Base-by-base conservation (phyloP, 2,888 invertebrate genomes). In the Watsonalla binaria region DNA sequence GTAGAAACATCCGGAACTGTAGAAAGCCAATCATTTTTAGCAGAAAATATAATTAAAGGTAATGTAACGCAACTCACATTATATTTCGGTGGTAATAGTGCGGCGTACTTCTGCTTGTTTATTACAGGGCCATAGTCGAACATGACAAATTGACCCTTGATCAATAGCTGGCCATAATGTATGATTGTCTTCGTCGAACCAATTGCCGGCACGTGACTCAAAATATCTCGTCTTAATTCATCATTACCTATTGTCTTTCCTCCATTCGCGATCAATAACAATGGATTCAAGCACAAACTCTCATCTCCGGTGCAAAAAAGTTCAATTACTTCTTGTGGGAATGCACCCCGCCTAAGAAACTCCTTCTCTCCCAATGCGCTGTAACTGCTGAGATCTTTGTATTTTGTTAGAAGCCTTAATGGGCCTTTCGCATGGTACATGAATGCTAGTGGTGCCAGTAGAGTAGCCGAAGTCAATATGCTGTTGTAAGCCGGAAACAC, bases 111-210 rank as follows among this genome's bases (percentile, higher is more conserved):
- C 15, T 56, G 57, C 0, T 56, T 6, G 55, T 78, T 79, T 24
- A 53, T 49, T 0, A 24, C 8, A 0, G 45, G 33, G 5, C 72
- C 75, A 37, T 65, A 70, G 51, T 81, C 74, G 54, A 65, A 81
- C 72, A 60, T 71, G 57, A 72, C 66, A 57, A 82, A 80, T 15
- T 58, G 54, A 4, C 76, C 76, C 51, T 71, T 78, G 34, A 58
- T 70, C 5, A 79, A 61, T n/a, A 78, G 56, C 57, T 84, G 83
- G 46, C 73, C 58, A 46, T 73, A 83, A 67, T 83, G 82, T 13
- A 72, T 51, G 9, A 82, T 59, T 1, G 76, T 74, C 53, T 77
- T 84, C 14, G 64, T 64, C 0, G 79, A 82, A 5, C 74, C 72
- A 7, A 75, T 75, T 0, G 73, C 63, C 0, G 72, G 72, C 2